These are phyloP conservation scores for Nemurella pictetii DNA, from an alignment of 2,888 invertebrate genomes.

Conservation along the genomic window DNA sequence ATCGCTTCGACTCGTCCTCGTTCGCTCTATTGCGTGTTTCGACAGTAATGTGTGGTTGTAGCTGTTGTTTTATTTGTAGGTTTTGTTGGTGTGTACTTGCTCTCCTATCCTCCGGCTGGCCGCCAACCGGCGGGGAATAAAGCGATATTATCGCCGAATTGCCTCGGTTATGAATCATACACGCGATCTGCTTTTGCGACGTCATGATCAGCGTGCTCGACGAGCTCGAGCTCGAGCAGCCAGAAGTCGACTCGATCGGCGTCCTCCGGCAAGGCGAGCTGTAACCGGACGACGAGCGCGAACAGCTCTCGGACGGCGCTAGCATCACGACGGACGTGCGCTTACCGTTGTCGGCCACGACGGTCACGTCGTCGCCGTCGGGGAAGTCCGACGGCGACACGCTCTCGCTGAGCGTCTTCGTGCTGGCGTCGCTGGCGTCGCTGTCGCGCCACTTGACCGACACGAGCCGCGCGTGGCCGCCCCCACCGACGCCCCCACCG, in stretches of 20 bases:
- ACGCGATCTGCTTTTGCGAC: constrained; percentile 46
- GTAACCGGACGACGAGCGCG: constrained; percentile 57
- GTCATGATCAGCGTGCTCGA: constrained; percentile 49
- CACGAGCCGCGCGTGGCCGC: constrained; percentile 42
- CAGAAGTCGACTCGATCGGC: constrained; percentile 38
- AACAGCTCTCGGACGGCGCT: constrained; percentile 48
- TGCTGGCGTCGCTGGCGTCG: constrained; percentile 49
- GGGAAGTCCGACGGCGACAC: constrained; percentile 48
- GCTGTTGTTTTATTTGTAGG: not conserved
- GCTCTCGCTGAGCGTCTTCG: constrained; percentile 54
- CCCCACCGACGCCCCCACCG: constrained; percentile 40
- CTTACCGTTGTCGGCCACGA: constrained; percentile 43
- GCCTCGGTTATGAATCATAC: constrained; percentile 54
- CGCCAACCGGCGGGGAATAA: constrained; percentile 46
- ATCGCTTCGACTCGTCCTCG: not conserved
- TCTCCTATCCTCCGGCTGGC: not conserved
- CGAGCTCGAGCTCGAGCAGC: constrained; percentile 51
- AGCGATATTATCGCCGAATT: constrained; percentile 54
- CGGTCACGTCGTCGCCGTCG: constrained; percentile 50
- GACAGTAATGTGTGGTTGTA: not conserved
- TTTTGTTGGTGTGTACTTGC: not conserved
- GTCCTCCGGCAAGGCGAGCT: constrained; percentile 51
- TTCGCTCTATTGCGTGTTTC: constrained; percentile 18
- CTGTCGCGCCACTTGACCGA: constrained; percentile 49
- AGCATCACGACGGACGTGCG: constrained; percentile 48